Evolutionary conservation across 2,797 vertebrate species (phyloP), one percentile per base, ranked within the genome.

Genomic region (Cygnus olor): DNA sequence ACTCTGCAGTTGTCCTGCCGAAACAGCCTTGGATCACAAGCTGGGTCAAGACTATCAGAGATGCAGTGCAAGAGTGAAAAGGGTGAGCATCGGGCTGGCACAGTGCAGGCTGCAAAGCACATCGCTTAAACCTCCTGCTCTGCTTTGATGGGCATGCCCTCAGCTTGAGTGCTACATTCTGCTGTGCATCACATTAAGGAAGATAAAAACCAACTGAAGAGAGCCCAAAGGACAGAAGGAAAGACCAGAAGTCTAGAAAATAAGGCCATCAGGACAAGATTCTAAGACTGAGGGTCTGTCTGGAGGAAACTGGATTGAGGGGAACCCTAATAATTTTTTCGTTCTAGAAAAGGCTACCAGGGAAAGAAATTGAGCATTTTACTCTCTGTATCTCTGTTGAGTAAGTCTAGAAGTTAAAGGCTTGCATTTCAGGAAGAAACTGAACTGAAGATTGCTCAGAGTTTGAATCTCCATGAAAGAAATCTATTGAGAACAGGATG

Each of bases 41-140:
- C 28, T 32, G 47, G 28, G 49, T 30, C 54, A 61, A 44, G 85
- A 14, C 17, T 11, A 15, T 0, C 0, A 0, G 5, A 0, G 12
- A 2, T 20, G 54, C 14, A 51, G 24, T 1, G 1, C 0, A 18
- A 18, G 63, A 3, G 51, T 40, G 85, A 58, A 81, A 53, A 81
- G 45, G n/a, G 12, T 12, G 21, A 80, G 65, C 83, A 40, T 4
- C 6, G 21, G 68, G 44, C 30, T 70, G 36, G 42, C 14, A 45
- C 51, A 49, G 34, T 3, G 17, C 30, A 80, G 45, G 24, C 30
- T 65, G 15, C n/a, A 78, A 40, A 71, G 2, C 16, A 15, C 47
- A 47, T 10, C 6, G 1, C 58, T 49, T 8, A 47, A 70, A 54
- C 61, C 58, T 54, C 47, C 88, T 70, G 64, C 68, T 56, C 1